Evolutionary conservation across 1,140 invertebrate species (phyloP).

Genomic region (Brachionus koreanus): DNA sequence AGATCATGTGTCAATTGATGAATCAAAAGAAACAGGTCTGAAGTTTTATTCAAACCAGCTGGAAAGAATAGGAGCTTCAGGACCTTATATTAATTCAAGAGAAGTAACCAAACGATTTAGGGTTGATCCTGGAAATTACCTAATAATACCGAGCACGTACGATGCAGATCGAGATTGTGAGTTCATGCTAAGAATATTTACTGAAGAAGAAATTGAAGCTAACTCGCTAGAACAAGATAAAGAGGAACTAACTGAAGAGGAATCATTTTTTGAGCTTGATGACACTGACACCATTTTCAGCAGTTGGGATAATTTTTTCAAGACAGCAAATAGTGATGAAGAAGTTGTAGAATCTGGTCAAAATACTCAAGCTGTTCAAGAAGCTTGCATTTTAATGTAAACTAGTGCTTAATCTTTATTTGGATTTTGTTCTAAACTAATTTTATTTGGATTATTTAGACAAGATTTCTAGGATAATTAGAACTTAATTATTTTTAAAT

Average conservation of each 20-base stretch:
- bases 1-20: not conserved
- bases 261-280: slow-evolving; percentile 40
- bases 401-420: not conserved
- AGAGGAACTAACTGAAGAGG: slow-evolving; percentile 25
- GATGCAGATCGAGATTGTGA: slow-evolving; percentile 62
- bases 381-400: slow-evolving; percentile 34
- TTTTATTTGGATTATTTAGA: not conserved
- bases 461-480: not conserved
- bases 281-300: slow-evolving; percentile 36
- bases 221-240: slow-evolving; percentile 15
- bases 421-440: not conserved
- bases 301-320: slow-evolving; percentile 43
- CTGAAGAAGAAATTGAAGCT: slow-evolving; percentile 48
- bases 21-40: not conserved
- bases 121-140: slow-evolving; percentile 62
- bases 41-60: slow-evolving; percentile 44
- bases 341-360: not conserved
- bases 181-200: slow-evolving; percentile 64
- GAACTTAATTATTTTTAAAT: not conserved
- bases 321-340: not conserved
- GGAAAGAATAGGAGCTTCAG: slow-evolving; percentile 49
- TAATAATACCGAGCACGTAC: slow-evolving; percentile 66
- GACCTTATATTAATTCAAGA: slow-evolving; percentile 55
- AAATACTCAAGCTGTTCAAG: slow-evolving; percentile 1
- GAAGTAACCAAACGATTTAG: slow-evolving; percentile 56